These are phyloP conservation scores for Bicyclus anynana DNA, from an alignment of 1,140 invertebrate species.

Conservation along the genomic window DNA sequence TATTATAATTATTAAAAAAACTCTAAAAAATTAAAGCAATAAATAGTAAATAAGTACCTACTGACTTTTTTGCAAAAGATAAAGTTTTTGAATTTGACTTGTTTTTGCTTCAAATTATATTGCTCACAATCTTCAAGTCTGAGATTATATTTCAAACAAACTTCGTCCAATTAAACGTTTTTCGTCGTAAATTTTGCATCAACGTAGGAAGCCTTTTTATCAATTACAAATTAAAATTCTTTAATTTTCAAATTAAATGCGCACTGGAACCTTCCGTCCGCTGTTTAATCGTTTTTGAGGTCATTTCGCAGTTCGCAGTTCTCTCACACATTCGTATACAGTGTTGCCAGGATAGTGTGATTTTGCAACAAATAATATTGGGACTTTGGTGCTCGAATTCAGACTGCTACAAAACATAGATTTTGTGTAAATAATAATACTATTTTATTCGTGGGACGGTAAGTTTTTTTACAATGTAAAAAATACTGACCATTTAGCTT, in stretches of 20 bases:
- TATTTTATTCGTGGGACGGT: too few relatives aligned
- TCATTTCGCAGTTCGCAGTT: conserved; percentile 14
- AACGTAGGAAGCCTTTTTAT: neutral
- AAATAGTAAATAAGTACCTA: too few relatives aligned
- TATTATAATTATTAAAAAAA: too few relatives aligned
- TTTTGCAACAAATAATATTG: too few relatives aligned
- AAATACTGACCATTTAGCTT: too few relatives aligned
- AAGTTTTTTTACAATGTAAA: too few relatives aligned
- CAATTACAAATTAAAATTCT: conserved; percentile 10
- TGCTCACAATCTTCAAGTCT: neutral
- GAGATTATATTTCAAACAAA: neutral
- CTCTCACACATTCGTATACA: conserved; percentile 24
- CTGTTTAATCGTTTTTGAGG: conserved; percentile 10
- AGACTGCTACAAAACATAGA: too few relatives aligned
- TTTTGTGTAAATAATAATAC: too few relatives aligned
- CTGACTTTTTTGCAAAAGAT: neutral
- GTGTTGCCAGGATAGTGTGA: too few relatives aligned
- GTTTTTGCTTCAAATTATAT: neutral
- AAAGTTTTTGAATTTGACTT: neutral
- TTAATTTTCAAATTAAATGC: conserved; percentile 15
- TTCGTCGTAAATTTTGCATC: conserved; percentile 3
- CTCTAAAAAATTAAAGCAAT: too few relatives aligned
- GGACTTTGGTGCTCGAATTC: too few relatives aligned
- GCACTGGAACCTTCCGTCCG: neutral
- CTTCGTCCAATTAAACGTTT: neutral